Conservation (phyloP, 2,888 invertebrate genomes). For the Latheticus oryzae region DNA sequence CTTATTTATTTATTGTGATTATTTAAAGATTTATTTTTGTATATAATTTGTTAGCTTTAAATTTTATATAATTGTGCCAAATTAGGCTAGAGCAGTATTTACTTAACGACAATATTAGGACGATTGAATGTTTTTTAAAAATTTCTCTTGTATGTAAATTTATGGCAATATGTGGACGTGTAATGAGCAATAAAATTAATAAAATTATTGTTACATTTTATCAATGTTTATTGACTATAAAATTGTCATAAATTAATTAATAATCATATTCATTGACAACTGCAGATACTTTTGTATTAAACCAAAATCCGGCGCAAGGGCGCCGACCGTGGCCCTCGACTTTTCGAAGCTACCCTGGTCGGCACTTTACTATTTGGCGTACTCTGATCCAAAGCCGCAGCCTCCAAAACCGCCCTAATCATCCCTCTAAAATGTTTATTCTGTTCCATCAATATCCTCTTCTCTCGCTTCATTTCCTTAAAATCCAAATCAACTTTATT, state of each 20-base stretch:
- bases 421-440: conserved; percentile 64
- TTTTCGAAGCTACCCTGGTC: conserved; percentile 50
- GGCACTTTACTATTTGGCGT: conserved; percentile 49
- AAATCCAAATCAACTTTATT: conserved; percentile 65
- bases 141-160: conserved; percentile 16
- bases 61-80: conserved; percentile 24
- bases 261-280: neutral
- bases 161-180: conserved; percentile 29
- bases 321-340: conserved; percentile 43
- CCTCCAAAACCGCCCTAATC: conserved; percentile 61
- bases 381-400: conserved; percentile 53
- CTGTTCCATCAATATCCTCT: conserved; percentile 64
- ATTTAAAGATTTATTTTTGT: conserved; percentile 34
- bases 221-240: conserved; percentile 14
- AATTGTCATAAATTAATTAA: neutral
- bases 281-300: conserved; percentile 1
- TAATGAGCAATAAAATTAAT: conserved; percentile 38
- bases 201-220: conserved; percentile 38
- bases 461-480: conserved; percentile 64
- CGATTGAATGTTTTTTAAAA: conserved; percentile 11
- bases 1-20: conserved; percentile 31
- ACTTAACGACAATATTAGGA: conserved; percentile 35
- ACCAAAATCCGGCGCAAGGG: conserved; percentile 20
- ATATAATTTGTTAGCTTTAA: conserved; percentile 10
- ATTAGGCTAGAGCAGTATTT: conserved; percentile 25